Evolutionary conservation across 2,797 vertebrate species (phyloP), one percentile per base, ranked within the genome.

Genomic region (Sparidentex hasta): DNA sequence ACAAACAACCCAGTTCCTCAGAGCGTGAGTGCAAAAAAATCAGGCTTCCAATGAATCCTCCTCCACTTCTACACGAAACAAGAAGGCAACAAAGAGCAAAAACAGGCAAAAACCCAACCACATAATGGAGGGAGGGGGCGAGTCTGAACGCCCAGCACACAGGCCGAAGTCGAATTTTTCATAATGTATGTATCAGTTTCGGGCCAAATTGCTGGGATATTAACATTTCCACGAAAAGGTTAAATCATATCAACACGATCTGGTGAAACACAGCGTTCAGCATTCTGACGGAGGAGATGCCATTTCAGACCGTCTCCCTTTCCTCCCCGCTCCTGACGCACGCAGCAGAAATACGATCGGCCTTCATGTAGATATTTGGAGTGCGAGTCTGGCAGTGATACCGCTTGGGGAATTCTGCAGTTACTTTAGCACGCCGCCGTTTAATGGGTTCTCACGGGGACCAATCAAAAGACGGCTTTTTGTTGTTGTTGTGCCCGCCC

Each of bases 361-460:
- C n/a, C 48, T 63, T 66, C 44, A 68, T 57, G 66, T 65, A 70
- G 74, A 75, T 52, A 55, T 86, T 75, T 43, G 21, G 20, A 59
- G 74, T 12, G n/a, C 71, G 74, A 73, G 74, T 27, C 59, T 68
- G 68, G 41, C 66, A 54, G 74, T 58, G 65, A 84, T 75, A 71
- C 65, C 14, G 63, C 71, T 61, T 2, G 9, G 80, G 85, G 84
- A 89, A 86, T 88, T 86, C 76, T 71, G 65, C 78, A 58, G 68
- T 76, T 76, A 78, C 87, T 83, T 82, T 62, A 75, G 46, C 38
- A 48, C 61, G 18, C 54, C 41, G 47, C 87, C 55, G 77, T 88
- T 80, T 90, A 87, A 89, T 82, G 65, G 71, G 84, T 65, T 77
- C 80, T 84, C 78, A 33, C 38, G 56, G 82, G 84, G 77, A 71